Conservation (phyloP, 1,140 invertebrate species). For the Drosophila rhopaloa region DNA sequence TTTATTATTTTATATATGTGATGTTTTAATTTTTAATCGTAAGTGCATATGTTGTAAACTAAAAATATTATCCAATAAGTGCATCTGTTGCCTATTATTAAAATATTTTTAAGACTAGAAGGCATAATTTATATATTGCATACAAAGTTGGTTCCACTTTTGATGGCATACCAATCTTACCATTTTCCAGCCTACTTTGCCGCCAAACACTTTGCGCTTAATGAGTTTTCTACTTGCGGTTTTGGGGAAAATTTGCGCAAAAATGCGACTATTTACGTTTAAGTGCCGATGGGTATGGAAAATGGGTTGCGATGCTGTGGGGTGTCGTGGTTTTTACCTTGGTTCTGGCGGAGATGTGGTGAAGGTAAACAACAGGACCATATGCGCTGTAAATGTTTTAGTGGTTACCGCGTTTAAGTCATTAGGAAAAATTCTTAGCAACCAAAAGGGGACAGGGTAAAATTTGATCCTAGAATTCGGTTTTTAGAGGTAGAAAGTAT, state of each 20-base stretch:
- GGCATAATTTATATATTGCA: too few relatives aligned
- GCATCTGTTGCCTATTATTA: too few relatives aligned
- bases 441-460: slow-evolving; percentile 34
- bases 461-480: not conserved
- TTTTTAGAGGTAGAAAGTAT: not conserved
- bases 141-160: not conserved
- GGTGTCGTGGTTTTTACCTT: slow-evolving; percentile 38
- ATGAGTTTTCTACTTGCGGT: slow-evolving; percentile 79
- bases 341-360: slow-evolving; percentile 8
- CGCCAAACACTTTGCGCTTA: slow-evolving; percentile 70
- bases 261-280: slow-evolving; percentile 73
- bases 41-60: too few relatives aligned
- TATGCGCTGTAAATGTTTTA: slow-evolving; percentile 77
- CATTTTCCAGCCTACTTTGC: slow-evolving; percentile 34
- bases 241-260: slow-evolving; percentile 70
- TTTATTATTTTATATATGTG: too few relatives aligned
- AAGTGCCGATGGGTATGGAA: slow-evolving; percentile 17
- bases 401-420: slow-evolving; percentile 79
- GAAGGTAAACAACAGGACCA: slow-evolving; percentile 20
- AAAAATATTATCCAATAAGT: too few relatives aligned
- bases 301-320: not conserved
- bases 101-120: too few relatives aligned
- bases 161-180: slow-evolving; percentile 15
- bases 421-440: slow-evolving; percentile 76
- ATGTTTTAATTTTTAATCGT: too few relatives aligned